A percentile compares a stretch with the other conserved stretches of the same genome.
These are phyloP conservation scores for Cremastinae sp. DNA, from an alignment of 2,888 invertebrate genomes.

Conservation along the genomic window DNA sequence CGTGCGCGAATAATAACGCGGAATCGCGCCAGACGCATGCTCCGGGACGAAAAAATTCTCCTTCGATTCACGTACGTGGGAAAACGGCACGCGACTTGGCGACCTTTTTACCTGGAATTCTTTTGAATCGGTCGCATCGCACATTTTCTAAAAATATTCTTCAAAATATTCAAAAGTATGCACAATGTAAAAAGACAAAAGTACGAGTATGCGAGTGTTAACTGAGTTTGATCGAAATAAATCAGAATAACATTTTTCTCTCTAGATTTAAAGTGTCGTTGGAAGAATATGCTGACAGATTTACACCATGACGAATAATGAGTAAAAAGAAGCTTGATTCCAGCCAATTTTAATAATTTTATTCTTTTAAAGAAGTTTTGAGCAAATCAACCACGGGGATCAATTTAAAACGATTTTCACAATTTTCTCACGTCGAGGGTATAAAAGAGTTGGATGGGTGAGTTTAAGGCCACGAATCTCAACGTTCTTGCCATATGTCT, in stretches of 20 bases:
- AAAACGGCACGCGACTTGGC: conserved; percentile 75
- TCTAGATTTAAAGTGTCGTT: too few relatives aligned
- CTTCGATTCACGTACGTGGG: conserved; percentile 72
- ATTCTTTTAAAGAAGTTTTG: background rate
- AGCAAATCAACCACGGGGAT: too few relatives aligned
- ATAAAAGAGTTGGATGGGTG: conserved; percentile 43
- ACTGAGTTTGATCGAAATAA: too few relatives aligned
- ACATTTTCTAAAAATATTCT: conserved; percentile 60
- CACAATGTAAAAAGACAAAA: background rate
- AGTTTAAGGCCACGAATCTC: conserved; percentile 70
- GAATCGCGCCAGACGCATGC: conserved; percentile 69
- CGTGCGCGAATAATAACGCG: conserved; percentile 67
- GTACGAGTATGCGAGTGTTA: too few relatives aligned
- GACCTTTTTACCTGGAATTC: conserved; percentile 72
- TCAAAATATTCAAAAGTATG: conserved; percentile 9
- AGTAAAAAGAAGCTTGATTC: too few relatives aligned
- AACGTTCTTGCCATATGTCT: conserved; percentile 75
- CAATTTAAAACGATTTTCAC: too few relatives aligned
- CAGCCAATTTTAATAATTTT: too few relatives aligned
- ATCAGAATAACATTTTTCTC: too few relatives aligned
- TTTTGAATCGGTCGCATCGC: conserved; percentile 26
- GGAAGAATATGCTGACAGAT: too few relatives aligned
- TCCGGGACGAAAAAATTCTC: conserved; percentile 45
- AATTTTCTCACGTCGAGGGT: conserved; percentile 46
- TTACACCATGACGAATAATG: too few relatives aligned